Percentiles rank a stretch among this genome's conserved stretches.
phyloP scores from a whole-genome alignment of 2,888 invertebrate genomes.

The Leucophora obtusa region DNA sequence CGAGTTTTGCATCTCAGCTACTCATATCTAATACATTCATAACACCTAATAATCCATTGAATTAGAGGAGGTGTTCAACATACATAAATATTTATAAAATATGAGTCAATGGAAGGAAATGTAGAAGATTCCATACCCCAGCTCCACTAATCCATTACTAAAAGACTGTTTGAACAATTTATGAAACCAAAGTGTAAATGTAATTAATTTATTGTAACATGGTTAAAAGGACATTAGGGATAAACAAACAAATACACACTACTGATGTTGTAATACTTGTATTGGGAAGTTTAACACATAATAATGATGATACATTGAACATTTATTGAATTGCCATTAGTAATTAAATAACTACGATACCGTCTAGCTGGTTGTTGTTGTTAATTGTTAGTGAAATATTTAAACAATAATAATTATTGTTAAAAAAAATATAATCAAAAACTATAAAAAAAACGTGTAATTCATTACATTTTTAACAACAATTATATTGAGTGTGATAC shows the following conservation, averaged over 20 bases:
- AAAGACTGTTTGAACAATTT: slow-evolving; percentile 34
- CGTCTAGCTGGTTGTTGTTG: background rate
- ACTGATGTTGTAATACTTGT: background rate
- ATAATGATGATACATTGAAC: background rate
- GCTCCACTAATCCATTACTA: slow-evolving; percentile 25
- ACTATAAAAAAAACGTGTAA: background rate
- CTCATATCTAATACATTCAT: too few relatives aligned
- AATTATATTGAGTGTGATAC: slow-evolving; percentile 26
- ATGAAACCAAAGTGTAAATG: slow-evolving; percentile 5
- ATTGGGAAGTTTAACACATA: background rate
- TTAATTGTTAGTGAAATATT: background rate
- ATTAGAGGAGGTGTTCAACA: too few relatives aligned
- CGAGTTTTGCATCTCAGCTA: too few relatives aligned
- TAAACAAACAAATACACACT: background rate
- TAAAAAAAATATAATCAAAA: background rate
- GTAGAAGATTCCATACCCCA: too few relatives aligned
- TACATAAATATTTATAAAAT: too few relatives aligned
- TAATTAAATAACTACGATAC: slow-evolving; percentile 9
- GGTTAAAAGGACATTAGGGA: slow-evolving; percentile 31
- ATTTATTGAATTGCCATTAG: slow-evolving; percentile 15
- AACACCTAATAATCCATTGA: too few relatives aligned
- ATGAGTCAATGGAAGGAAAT: too few relatives aligned
- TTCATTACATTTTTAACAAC: background rate
- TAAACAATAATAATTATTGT: background rate
- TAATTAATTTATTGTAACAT: slow-evolving; percentile 1